Evolutionary conservation across 2,113 vertebrate genomes (phyloP).

Genomic region (Ameiurus melas): DNA sequence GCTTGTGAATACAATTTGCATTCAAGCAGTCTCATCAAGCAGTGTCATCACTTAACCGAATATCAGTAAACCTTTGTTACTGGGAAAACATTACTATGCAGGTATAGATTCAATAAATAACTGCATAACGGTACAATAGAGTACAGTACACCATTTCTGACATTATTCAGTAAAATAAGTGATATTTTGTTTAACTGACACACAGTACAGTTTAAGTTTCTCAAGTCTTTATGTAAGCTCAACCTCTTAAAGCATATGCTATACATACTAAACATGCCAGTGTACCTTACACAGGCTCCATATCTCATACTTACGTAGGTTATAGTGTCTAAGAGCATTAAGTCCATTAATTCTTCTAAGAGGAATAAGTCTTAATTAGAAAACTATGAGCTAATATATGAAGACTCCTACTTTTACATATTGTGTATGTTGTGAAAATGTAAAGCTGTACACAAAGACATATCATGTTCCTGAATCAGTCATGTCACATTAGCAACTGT

Average conservation of each 20-base stretch:
- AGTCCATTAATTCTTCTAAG: not conserved
- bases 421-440: not conserved
- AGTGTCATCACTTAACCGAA: slow-evolving; percentile 6
- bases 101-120: not conserved
- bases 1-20: slow-evolving; percentile 43
- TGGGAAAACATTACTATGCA: not conserved
- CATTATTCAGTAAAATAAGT: not conserved
- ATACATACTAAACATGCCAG: not conserved
- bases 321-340: not conserved
- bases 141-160: not conserved
- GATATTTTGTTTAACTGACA: not conserved
- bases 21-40: slow-evolving; percentile 1
- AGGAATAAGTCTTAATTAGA: not conserved
- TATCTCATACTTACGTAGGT: not conserved
- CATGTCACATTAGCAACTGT: not conserved
- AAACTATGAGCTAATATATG: not conserved
- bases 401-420: not conserved
- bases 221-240: not conserved
- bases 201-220: not conserved
- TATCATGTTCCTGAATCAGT: not conserved
- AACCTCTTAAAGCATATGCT: not conserved
- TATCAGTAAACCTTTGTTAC: not conserved
- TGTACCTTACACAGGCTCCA: not conserved
- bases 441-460: not conserved
- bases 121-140: not conserved